Evolutionary conservation across 2,888 invertebrate species (phyloP), one percentile per base, ranked within the genome.

Genomic region (Mimumesa dahlbomi): DNA sequence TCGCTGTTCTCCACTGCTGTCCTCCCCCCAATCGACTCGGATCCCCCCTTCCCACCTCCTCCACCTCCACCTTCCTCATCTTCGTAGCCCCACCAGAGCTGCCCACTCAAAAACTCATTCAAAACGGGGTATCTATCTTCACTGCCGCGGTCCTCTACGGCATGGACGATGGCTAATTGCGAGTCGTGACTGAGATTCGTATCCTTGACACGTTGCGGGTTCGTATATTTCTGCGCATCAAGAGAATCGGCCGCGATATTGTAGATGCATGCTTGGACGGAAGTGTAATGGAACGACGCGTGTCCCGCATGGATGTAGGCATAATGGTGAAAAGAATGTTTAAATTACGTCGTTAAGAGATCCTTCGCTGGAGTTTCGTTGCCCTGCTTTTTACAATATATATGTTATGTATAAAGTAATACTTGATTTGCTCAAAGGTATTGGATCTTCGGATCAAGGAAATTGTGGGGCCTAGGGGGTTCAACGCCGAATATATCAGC

Each of bases 1-100:
- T 86, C 84, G 87, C 74, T 79, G 80, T 81, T 82, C 83, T 70
- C 76, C 82, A 75, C 82, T 71, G 77, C 69, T 61, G 64, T 78
- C 56, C 73, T 66, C 65, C 71, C 80, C 77, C 75, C 77, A 73
- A 71, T 63, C 75, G 74, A 63, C 67, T 42, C 57, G 45, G 31
- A 29, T 46, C 63, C 68, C 73, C 66, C 64, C 71, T 53, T 46
- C 38, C 54, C 72, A 45, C 58, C 70, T 70, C 64, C 68, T 43
- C 46, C 59, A 38, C 59, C 65, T 42, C 68, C 71, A 52, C 49
- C 46, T 11, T 19, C 63, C 14, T 69, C 64, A 49, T 64, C 70
- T 46, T 53, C 70, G 57, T 40, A 45, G 45, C 63, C 76, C 71
- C 66, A 40, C 56, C 71, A 19, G 38, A 29, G 42, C 65, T 69